phyloP scores from a whole-genome alignment of 2,113 vertebrate species.

The Tragelaphus buxtoni region DNA sequence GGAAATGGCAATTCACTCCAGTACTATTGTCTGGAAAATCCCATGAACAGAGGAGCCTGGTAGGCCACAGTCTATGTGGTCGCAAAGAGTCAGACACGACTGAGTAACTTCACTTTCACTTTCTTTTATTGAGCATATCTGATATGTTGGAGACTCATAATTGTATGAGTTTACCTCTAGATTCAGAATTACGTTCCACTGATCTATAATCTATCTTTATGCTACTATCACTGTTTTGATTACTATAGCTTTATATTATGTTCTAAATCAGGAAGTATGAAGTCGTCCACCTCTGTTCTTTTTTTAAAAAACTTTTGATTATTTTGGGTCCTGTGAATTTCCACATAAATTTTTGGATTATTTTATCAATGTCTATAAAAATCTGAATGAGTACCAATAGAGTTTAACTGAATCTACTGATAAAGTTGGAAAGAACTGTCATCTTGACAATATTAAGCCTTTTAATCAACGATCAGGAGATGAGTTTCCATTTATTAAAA shows the following conservation, averaged over 20 bases:
- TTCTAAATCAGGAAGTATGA: neutral
- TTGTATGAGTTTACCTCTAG: neutral
- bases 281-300: neutral
- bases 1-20: no score
- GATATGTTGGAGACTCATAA: neutral
- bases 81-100: no score
- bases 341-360: neutral
- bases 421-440: neutral
- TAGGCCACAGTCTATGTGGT: no score
- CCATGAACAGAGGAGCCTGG: no score
- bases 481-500: neutral
- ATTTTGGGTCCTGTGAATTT: neutral
- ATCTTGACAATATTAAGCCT: neutral
- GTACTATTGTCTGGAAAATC: no score
- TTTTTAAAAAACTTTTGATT: neutral
- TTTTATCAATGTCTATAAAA: neutral
- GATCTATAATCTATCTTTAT: neutral
- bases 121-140: neutral
- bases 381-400: neutral
- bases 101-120: no score
- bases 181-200: neutral
- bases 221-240: neutral
- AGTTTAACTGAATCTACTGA: neutral
- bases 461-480: neutral
- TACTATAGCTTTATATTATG: neutral